A percentile compares a stretch with the other conserved stretches of the same genome.
Evolutionary conservation across 2,113 vertebrate genomes (phyloP).

Genomic region (Rhadina sibilatrix): DNA sequence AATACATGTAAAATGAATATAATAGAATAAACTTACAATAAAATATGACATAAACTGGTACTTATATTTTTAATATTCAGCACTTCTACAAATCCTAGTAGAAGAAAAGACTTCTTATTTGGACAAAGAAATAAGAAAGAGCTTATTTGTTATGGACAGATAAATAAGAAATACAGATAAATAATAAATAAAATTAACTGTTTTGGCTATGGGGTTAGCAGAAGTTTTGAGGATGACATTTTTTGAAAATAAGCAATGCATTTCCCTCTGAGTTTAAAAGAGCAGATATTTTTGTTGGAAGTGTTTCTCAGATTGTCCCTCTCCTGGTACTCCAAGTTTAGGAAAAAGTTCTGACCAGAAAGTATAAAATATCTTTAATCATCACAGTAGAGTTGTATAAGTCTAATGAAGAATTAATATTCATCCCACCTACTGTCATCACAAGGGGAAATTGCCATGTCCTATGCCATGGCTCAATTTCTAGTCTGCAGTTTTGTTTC

Average conservation of each 20-base stretch:
- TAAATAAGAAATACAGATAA: background rate
- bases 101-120: background rate
- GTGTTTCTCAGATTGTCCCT: background rate
- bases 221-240: background rate
- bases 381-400: background rate
- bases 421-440: slow-evolving; percentile 36
- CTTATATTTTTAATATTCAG: background rate
- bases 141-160: background rate
- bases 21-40: background rate
- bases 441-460: slow-evolving; percentile 58
- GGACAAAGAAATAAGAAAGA: background rate
- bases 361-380: background rate
- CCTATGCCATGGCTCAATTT: slow-evolving; percentile 28
- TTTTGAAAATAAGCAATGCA: background rate
- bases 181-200: background rate
- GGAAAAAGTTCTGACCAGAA: background rate
- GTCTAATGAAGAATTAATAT: slow-evolving; percentile 48
- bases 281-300: background rate
- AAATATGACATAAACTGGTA: background rate
- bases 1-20: background rate
- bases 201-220: background rate
- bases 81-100: background rate
- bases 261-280: background rate
- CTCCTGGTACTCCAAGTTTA: background rate
- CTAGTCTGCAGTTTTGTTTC: slow-evolving; percentile 46